These are phyloP conservation scores for Poecilus cupreus DNA, from an alignment of 2,888 invertebrate species.

Conservation along the genomic window DNA sequence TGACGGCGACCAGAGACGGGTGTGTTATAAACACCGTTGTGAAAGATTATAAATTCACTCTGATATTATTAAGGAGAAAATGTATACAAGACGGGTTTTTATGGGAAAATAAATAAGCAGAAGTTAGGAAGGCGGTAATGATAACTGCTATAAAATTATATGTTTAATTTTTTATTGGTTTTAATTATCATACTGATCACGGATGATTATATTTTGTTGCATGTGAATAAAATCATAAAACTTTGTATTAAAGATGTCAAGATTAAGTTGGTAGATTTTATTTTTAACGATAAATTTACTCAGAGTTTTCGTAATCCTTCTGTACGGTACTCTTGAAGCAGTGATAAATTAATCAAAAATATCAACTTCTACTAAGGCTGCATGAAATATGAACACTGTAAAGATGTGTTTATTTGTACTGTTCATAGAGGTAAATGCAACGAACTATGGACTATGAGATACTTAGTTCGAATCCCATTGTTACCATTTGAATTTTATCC, in stretches of 20 bases:
- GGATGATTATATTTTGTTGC: background rate
- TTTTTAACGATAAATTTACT: background rate
- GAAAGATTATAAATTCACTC: constrained; percentile 21
- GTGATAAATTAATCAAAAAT: background rate
- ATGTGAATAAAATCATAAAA: constrained; percentile 15
- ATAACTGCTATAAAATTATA: constrained; percentile 23
- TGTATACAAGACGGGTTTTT: constrained; percentile 7
- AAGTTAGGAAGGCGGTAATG: background rate
- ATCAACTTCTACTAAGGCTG: too few relatives aligned
- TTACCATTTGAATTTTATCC: too few relatives aligned
- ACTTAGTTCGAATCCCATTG: too few relatives aligned
- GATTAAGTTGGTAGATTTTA: background rate
- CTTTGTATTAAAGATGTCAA: background rate
- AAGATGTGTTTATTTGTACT: too few relatives aligned
- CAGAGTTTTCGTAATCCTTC: background rate
- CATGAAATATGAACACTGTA: too few relatives aligned
- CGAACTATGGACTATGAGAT: too few relatives aligned
- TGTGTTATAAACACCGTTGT: constrained; percentile 23
- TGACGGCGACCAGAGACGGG: too few relatives aligned
- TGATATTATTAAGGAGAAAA: constrained; percentile 37
- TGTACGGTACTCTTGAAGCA: background rate
- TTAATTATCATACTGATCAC: constrained; percentile 31
- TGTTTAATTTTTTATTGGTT: constrained; percentile 37
- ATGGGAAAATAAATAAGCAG: background rate
- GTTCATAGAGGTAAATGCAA: too few relatives aligned